Evolutionary conservation across 2,113 vertebrate species (phyloP), one percentile per base, ranked within the genome.

Genomic region (Motacilla alba): DNA sequence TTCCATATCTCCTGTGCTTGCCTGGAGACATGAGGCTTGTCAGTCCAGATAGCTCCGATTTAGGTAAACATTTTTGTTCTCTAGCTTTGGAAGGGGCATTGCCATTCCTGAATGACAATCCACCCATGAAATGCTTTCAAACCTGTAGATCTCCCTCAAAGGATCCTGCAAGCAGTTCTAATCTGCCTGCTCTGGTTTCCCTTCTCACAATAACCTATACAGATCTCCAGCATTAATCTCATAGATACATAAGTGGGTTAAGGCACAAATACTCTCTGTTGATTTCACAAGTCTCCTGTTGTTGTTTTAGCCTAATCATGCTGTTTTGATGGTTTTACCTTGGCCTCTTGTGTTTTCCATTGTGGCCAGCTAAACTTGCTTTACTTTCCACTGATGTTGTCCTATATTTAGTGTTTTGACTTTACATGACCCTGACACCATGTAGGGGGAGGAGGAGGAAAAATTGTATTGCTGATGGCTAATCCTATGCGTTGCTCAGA

Each of bases 391-490:
- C 63, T 88, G 56, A 77, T 86, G 52, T 60, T 95, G 89, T 72
- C 93, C 88, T 93, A 81, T 89, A 90, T 94, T 96, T 92, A 93
- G 76, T 96, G 83, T 86, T 96, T 87, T 96, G 94, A 85, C 92
- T 95, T 93, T 88, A 78, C 7, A 0, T 92, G 96, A 94, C 93
- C 93, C 88, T 96, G 92, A 86, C 83, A 72, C 37, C 39, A 41
- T 31, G 88, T 39, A 78, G 90, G 85, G 90, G 85, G 80, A 90
- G 92, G 86, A 69, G 95, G 46, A 88, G 85, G 89, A 84, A 90
- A 93, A 92, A 86, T 66, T 68, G 73, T 72, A 74, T 89, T 83
- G 88, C 92, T 97, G 66, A 81, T 78, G 90, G 93, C 83, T 95
- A 94, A 95, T 96, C 76, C 92, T 90, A 9, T 74, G 88, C 83